These are phyloP conservation scores for Ibidorhyncha struthersii DNA, from an alignment of 2,113 vertebrate species.

Conservation along the genomic window DNA sequence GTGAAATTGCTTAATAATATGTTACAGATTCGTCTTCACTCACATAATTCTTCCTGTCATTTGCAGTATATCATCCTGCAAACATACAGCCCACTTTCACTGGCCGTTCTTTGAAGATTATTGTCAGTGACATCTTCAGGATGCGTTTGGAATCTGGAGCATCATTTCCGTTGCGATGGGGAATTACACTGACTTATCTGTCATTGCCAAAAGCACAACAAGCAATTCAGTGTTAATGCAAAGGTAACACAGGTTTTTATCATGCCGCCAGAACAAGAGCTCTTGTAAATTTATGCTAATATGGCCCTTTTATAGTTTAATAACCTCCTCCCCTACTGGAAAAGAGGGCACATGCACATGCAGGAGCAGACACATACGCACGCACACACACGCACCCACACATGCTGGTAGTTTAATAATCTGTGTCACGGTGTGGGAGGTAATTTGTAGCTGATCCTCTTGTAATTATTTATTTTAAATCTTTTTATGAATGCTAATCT, in stretches of 20 bases:
- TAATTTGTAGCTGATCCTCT: conserved; percentile 90
- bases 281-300: conserved; percentile 97
- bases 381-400: conserved; percentile 14
- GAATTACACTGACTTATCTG: conserved; percentile 98
- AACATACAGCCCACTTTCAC: conserved; percentile 89
- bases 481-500: conserved; percentile 88
- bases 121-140: conserved; percentile 93
- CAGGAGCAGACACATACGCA: conserved; percentile 1
- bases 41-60: conserved; percentile 97
- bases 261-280: conserved; percentile 80
- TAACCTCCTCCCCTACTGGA: conserved; percentile 78
- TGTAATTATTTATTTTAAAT: conserved; percentile 92
- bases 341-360: conserved; percentile 46
- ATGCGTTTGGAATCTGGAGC: conserved; percentile 89
- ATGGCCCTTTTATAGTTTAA: conserved; percentile 86
- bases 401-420: conserved; percentile 80
- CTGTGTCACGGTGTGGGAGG: conserved; percentile 85
- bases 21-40: conserved; percentile 94
- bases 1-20: conserved; percentile 97
- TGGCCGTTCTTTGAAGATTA: conserved; percentile 95
- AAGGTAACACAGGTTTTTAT: conserved; percentile 95
- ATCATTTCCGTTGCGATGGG: conserved; percentile 87
- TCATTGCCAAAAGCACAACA: conserved; percentile 96
- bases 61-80: conserved; percentile 92
- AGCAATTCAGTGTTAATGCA: conserved; percentile 88